A percentile compares a stretch with the other conserved stretches of the same genome.
phyloP scores from a whole-genome alignment of 2,113 vertebrate species.

The Orthonyx spaldingii region DNA sequence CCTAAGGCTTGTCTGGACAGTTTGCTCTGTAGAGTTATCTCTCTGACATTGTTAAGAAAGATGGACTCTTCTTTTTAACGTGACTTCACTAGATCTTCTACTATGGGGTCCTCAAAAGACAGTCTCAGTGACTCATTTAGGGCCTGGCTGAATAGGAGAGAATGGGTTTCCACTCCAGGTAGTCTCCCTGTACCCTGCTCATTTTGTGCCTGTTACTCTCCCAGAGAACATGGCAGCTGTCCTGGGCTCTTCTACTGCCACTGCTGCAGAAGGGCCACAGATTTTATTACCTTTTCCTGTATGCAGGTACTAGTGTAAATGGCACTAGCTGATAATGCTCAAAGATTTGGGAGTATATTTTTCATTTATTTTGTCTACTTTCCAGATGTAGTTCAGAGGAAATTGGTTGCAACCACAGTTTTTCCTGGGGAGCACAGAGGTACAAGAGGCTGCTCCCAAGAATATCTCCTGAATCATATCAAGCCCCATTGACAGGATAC shows the following conservation, averaged over 20 bases:
- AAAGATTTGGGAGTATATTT: background rate
- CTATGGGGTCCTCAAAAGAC: background rate
- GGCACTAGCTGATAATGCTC: background rate
- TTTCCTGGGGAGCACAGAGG: background rate
- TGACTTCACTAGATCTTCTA: background rate
- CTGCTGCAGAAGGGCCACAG: background rate
- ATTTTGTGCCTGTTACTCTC: background rate
- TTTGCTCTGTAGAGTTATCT: background rate
- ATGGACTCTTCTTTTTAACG: background rate
- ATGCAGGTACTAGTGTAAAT: background rate
- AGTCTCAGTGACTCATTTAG: background rate
- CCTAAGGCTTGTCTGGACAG: background rate
- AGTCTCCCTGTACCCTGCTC: background rate
- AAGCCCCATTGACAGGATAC: background rate
- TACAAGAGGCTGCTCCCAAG: background rate
- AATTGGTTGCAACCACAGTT: background rate
- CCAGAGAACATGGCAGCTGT: background rate
- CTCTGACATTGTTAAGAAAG: background rate
- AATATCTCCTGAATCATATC: background rate
- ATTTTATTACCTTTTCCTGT: background rate
- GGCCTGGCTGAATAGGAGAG: background rate
- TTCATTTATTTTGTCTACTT: background rate
- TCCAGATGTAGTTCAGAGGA: background rate
- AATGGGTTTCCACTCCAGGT: background rate
- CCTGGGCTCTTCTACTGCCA: background rate